These are phyloP conservation scores for Anagrus nilaparvatae DNA, from an alignment of 1,140 invertebrate genomes.

Conservation along the genomic window DNA sequence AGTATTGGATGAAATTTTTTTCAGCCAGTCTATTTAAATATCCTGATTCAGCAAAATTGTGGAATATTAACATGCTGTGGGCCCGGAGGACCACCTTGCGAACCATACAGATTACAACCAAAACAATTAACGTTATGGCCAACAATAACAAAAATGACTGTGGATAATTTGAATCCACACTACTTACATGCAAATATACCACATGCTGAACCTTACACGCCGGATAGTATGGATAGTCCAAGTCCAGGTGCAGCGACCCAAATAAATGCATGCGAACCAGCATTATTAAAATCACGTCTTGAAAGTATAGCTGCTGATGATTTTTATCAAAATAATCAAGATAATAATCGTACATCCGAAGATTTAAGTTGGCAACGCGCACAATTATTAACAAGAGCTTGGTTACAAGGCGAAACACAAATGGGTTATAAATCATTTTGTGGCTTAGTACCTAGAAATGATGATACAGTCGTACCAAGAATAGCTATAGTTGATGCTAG, in stretches of 20 bases:
- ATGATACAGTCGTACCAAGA: background rate
- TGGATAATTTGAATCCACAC: no score
- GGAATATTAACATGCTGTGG: no score
- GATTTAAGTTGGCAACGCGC: constrained; percentile 35
- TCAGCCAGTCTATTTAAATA: constrained; percentile 77
- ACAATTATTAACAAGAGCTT: constrained; percentile 23
- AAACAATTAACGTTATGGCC: no score
- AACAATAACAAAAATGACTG: no score
- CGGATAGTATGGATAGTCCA: constrained; percentile 64
- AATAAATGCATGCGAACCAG: constrained; percentile 20
- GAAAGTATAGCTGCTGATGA: constrained; percentile 36
- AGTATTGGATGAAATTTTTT: no score
- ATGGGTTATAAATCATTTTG: constrained; percentile 22
- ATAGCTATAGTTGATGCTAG: background rate
- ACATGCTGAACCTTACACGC: constrained; percentile 62
- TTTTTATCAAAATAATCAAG: constrained; percentile 17
- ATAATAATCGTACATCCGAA: constrained; percentile 28
- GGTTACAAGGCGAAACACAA: constrained; percentile 23
- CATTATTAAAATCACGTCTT: constrained; percentile 44
- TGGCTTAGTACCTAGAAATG: background rate
- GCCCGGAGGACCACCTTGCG: no score
- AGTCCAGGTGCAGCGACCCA: constrained; percentile 49
- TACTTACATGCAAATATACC: constrained; percentile 44
- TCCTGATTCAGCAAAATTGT: no score
- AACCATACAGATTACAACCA: no score